These are phyloP conservation scores for Euura lappo DNA, from an alignment of 1,140 invertebrate genomes.

Conservation along the genomic window DNA sequence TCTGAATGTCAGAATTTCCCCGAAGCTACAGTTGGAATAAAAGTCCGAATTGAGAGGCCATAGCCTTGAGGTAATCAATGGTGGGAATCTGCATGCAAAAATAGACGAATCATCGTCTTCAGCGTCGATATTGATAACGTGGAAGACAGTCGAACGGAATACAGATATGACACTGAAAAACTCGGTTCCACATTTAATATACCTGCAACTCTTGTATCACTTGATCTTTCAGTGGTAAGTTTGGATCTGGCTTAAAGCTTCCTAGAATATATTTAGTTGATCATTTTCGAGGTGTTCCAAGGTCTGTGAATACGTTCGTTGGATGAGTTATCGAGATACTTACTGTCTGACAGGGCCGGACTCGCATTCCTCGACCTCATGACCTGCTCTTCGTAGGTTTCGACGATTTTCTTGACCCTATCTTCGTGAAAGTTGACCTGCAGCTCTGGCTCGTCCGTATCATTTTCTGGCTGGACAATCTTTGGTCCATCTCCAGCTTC, in stretches of 20 bases:
- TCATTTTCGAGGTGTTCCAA: too few relatives aligned
- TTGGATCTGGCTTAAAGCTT: conserved; percentile 57
- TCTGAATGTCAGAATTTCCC: background rate
- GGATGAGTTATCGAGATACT: conserved; percentile 20
- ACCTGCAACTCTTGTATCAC: conserved; percentile 59
- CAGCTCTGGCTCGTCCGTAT: conserved; percentile 44
- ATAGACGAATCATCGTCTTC: too few relatives aligned
- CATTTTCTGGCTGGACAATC: conserved; percentile 44
- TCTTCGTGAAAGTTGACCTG: conserved; percentile 53
- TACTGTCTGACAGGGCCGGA: conserved; percentile 49
- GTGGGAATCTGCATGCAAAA: too few relatives aligned
- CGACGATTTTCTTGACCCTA: conserved; percentile 55
- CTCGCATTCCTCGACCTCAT: conserved; percentile 43
- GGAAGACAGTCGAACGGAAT: background rate
- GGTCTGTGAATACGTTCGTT: background rate
- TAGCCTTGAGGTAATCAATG: too few relatives aligned
- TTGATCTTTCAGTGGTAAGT: conserved; percentile 55
- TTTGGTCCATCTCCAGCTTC: conserved; percentile 25
- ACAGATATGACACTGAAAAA: background rate
- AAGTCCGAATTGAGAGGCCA: too few relatives aligned
- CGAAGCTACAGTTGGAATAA: background rate
- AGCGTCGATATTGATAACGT: background rate
- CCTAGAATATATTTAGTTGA: conserved; percentile 41
- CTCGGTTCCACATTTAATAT: conserved; percentile 21
- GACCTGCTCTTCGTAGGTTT: conserved; percentile 55